Base-by-base conservation (phyloP, 2,113 vertebrate genomes). In the Lethenteron reissneri region DNA sequence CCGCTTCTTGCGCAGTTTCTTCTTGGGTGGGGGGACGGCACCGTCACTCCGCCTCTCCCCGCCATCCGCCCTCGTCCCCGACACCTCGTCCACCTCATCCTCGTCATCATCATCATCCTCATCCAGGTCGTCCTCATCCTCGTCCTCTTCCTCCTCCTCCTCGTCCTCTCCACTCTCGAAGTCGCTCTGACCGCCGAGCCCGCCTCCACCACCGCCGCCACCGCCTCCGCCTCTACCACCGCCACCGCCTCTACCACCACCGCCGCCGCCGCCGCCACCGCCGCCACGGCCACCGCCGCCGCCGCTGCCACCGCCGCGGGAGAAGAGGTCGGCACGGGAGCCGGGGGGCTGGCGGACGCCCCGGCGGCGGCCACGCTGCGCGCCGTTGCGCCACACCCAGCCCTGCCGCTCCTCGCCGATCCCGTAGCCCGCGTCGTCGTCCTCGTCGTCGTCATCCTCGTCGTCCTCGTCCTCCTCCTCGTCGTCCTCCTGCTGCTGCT, bases 141-240 rank as follows among this genome's bases (percentile, higher is more conserved):
- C 64, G 25, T 68, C 64, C 9, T 68, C 64, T 68, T 68, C 64
- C 10, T 68, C 64, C 64, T 68, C 64, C 11, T 68, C 64, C 25
- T 68, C 64, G n/a, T 68, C 64, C 10, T 68, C 64, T 68, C 25
- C 64, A 68, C n/a, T 68, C 64, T 68, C 64, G 25, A 68, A 68
- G 11, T 68, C 64, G 10, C 64, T 68, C 64, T 68, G n/a, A n/a
- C 64, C 64, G 10, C n/a, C n/a, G n/a, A 68, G 64, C 11, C n/a
- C n/a, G 11, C n/a, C n/a, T 25, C 64, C 41, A 5, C 5, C 41
- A 7, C 41, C 41, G 41, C 41, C 41, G 2, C 41, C 41, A 5
- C 41, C 41, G 41, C 41, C 17, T 19, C 17, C 17, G 17, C 17
- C 17, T 19, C 17, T 19, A 19, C 17, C 41, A 21, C 21, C 41